Evolutionary conservation across 2,888 invertebrate species (phyloP), one percentile per base, ranked within the genome.

Genomic region (Xanthia togata): DNA sequence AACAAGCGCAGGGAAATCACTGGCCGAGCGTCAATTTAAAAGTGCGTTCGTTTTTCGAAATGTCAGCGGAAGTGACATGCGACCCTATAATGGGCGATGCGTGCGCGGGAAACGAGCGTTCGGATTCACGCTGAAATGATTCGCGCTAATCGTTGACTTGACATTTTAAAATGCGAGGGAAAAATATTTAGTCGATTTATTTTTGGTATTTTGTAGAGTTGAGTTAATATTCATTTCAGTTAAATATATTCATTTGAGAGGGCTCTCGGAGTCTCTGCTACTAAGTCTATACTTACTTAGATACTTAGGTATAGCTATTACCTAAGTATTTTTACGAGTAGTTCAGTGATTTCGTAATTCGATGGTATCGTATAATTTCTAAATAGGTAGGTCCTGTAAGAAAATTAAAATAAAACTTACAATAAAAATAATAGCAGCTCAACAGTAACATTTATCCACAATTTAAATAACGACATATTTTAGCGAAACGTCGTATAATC

Each of bases 31-130:
- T 50, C 55, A 77, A 77, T 81, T 83, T 79, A 78, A 77, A 77
- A 82, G 62, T 71, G 68, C 72, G 75, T 84, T 80, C 64, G 53
- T 76, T 90, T 89, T 90, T 90, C 82, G 84, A 92, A 92, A 90
- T 92, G 92, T 93, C 93, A 93, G 78, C 91, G 92, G 93, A 93
- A 90, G 90, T 90, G 90, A 84, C 86, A 85, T 83, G 85, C 83
- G 83, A 84, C 80, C 72, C 78, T 82, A 87, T 90, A 90, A 92
- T 90, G 89, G 89, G 76, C 60, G 88, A 85, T 90, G 92, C 92
- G 92, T 90, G 91, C 88, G 90, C 90, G 92, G 85, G 87, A 88
- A 90, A 86, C 83, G 83, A 67, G 79, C 73, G 75, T 85, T 90
- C 88, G 86, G 87, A 86, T 82, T 76, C 86, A 87, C 86, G 88